phyloP scores from a whole-genome alignment of 1,140 invertebrate species.

The Diorhabda elongata region DNA sequence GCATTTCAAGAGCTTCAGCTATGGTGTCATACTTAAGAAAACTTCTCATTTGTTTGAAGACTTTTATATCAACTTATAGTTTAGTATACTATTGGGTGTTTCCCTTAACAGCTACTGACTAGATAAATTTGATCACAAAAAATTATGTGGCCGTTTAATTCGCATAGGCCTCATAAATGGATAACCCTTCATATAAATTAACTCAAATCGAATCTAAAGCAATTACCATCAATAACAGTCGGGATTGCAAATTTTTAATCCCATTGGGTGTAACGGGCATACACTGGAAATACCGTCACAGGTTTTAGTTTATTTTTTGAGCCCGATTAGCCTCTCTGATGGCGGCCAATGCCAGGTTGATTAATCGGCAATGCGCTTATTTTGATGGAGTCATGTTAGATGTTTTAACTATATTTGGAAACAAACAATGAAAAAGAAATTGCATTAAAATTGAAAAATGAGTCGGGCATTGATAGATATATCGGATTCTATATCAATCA shows the following conservation, averaged over 20 bases:
- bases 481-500: no score
- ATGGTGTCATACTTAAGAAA: no score
- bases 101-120: no score
- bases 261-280: neutral
- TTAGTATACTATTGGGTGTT: no score
- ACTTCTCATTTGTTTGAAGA: no score
- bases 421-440: neutral
- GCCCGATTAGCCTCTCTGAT: neutral
- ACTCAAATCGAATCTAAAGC: neutral
- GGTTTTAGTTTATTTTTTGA: constrained; percentile 1
- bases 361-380: neutral
- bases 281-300: neutral
- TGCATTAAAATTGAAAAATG: neutral
- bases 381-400: neutral
- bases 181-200: neutral
- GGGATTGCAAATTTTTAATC: constrained; percentile 1
- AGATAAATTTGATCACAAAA: no score
- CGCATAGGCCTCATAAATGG: neutral
- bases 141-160: no score
- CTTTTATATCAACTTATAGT: no score
- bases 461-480: neutral
- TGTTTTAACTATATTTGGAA: neutral
- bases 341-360: neutral
- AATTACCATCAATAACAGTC: neutral
- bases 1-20: no score